These are phyloP conservation scores for Willowsia nigromaculata DNA, from an alignment of 2,888 invertebrate species.

Conservation along the genomic window DNA sequence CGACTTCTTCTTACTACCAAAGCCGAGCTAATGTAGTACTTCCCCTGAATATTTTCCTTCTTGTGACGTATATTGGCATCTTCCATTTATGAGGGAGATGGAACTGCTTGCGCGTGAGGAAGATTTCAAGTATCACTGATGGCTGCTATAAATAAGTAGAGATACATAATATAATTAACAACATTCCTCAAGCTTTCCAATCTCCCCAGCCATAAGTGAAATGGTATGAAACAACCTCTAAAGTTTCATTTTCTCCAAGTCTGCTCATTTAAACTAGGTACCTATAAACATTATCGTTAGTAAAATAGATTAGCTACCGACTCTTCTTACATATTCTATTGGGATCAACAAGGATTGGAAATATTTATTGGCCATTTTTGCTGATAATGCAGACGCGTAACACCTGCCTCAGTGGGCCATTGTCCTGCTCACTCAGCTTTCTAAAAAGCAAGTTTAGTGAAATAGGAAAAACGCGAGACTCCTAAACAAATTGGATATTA, in stretches of 20 bases:
- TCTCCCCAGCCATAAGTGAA: background rate
- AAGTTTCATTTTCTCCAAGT: background rate
- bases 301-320: conserved; percentile 30
- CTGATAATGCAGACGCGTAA: conserved; percentile 36
- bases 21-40: background rate
- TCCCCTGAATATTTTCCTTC: background rate
- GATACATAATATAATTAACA: conserved; percentile 30
- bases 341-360: conserved; percentile 37
- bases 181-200: background rate
- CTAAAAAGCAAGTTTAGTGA: background rate
- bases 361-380: conserved; percentile 51
- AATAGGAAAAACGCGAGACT: background rate
- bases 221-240: background rate
- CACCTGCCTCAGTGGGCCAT: conserved; percentile 27
- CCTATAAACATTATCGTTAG: conserved; percentile 6
- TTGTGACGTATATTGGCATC: background rate
- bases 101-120: conserved; percentile 21
- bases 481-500: conserved; percentile 12
- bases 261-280: background rate
- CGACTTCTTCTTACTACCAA: background rate
- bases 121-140: conserved; percentile 23
- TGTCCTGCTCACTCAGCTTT: conserved; percentile 29
- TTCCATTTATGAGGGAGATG: background rate
- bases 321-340: conserved; percentile 31
- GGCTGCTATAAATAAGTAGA: conserved; percentile 22